These are phyloP conservation scores for Cyaniris semiargus DNA, from an alignment of 2,888 invertebrate species.

Conservation along the genomic window DNA sequence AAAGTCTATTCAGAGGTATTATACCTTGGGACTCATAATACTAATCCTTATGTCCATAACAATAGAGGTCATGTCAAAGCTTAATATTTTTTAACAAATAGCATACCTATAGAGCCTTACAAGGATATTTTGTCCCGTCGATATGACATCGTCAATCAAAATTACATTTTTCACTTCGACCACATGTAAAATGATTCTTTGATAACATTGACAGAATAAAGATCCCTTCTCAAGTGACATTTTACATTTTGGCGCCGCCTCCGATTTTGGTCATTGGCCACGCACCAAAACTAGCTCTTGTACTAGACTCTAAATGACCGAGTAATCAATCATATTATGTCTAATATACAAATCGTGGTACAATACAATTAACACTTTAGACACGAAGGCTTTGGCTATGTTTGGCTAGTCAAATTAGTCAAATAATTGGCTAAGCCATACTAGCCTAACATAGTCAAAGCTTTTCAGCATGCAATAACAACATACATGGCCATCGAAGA, in stretches of 20 bases:
- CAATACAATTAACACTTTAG: neutral
- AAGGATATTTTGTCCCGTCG: neutral
- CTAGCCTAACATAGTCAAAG: too few relatives aligned
- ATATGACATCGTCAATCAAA: neutral
- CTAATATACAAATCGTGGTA: constrained; percentile 6
- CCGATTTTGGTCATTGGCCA: neutral
- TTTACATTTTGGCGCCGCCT: neutral
- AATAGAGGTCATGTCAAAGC: neutral
- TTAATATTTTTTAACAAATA: neutral
- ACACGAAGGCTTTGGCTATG: neutral
- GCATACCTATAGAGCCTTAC: too few relatives aligned
- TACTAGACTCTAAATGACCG: too few relatives aligned
- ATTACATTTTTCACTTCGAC: neutral
- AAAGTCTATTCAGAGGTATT: neutral
- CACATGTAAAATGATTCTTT: neutral
- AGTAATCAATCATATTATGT: neutral
- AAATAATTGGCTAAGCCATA: neutral
- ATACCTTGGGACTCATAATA: neutral
- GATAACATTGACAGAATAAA: neutral
- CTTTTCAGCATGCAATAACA: neutral
- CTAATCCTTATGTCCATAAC: neutral
- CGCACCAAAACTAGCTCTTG: neutral
- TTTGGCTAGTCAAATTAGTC: neutral
- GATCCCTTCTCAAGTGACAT: neutral
- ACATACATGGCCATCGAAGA: neutral